Evolutionary conservation across 2,113 vertebrate species (phyloP).

Genomic region (Platanista minor): DNA sequence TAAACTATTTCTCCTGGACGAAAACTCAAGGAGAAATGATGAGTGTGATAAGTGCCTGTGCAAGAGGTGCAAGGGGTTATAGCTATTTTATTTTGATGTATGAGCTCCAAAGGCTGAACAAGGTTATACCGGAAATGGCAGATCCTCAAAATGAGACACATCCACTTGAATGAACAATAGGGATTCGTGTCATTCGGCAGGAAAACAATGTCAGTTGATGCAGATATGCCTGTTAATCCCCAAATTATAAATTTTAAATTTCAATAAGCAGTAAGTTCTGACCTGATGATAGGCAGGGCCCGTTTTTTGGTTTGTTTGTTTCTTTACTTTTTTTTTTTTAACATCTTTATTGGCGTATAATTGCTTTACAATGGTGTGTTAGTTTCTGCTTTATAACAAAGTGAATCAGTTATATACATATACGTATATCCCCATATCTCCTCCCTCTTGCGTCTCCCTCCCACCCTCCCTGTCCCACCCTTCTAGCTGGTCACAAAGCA

Average conservation of each 20-base stretch:
- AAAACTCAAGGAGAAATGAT: not conserved
- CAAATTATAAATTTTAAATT: no score
- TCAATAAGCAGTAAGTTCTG: no score
- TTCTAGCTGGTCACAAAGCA: no score
- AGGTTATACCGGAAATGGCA: not conserved
- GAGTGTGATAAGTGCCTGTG: not conserved
- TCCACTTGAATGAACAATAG: not conserved
- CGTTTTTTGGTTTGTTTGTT: not conserved
- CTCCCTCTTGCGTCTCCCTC: no score
- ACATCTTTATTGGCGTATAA: no score
- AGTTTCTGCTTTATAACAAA: no score
- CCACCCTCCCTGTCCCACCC: no score
- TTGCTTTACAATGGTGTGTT: no score
- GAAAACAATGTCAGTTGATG: not conserved
- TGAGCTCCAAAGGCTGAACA: not conserved
- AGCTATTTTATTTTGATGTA: not conserved
- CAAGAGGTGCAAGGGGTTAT: not conserved
- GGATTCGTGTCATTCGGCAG: not conserved
- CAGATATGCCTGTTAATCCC: rapidly evolving
- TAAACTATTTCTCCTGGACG: not conserved
- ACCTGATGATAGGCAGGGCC: not conserved
- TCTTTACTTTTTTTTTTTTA: no score
- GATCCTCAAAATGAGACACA: not conserved
- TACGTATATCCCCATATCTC: no score
- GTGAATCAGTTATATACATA: no score